These are phyloP conservation scores for Trissonchulus latispiculum DNA, from an alignment of 2,888 invertebrate species.

Conservation along the genomic window DNA sequence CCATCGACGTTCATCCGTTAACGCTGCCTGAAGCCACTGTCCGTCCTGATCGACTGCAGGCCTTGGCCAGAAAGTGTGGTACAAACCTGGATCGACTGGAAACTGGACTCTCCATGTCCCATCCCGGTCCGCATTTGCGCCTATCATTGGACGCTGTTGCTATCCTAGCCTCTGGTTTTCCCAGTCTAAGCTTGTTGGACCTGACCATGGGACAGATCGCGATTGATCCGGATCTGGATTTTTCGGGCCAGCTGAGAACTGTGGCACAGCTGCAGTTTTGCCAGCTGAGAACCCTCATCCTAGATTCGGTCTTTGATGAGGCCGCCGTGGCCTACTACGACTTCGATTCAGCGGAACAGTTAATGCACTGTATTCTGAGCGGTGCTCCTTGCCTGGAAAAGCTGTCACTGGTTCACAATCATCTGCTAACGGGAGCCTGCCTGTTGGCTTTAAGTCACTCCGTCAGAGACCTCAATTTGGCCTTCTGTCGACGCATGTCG, in stretches of 20 bases:
- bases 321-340: not conserved
- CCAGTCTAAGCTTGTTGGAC: not conserved
- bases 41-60: not conserved
- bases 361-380: not conserved
- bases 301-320: not conserved
- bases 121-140: not conserved
- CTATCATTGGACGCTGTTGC: not conserved
- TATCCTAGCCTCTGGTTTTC: not conserved
- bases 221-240: not conserved
- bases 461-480: not conserved
- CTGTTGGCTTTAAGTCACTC: not conserved
- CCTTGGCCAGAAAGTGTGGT: not conserved
- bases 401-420: not conserved
- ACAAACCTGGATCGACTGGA: not conserved
- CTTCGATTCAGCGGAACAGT: not conserved
- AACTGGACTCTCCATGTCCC: not conserved
- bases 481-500: not conserved
- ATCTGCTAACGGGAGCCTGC: not conserved
- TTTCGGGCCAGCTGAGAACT: too few relatives aligned
- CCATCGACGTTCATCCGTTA: not conserved
- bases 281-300: not conserved
- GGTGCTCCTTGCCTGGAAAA: not conserved
- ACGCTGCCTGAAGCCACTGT: not conserved
- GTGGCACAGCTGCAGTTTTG: not conserved
- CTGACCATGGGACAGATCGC: not conserved